Evolutionary conservation across 2,113 vertebrate species (phyloP), one percentile per base, ranked within the genome.

Genomic region (Malurus elegans): DNA sequence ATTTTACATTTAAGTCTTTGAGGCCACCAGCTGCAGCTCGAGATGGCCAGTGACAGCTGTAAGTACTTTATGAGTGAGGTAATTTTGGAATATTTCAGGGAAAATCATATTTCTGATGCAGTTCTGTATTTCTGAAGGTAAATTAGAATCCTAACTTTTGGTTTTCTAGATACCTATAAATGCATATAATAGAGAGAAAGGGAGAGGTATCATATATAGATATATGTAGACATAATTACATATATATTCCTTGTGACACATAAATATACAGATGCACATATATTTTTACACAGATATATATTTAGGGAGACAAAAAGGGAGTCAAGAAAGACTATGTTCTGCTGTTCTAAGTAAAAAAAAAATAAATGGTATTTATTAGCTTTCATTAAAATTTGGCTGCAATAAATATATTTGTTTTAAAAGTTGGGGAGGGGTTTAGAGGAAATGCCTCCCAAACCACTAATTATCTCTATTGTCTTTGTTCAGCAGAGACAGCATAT

Each of bases 1-100:
- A 94, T 94, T 95, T 78, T 79, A 69, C 4, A 56, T 58, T 75
- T 91, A 84, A 67, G 65, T 62, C 20, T 71, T 91, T 93, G 80
- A 91, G 75, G 84, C 95, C 72, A 93, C 40, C 14, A 64, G 54
- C 56, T 50, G 19, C 16, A 72, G 40, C 34, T 38, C 74, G 69
- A 84, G 40, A 67, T 72, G 79, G 12, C 16, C 40, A 56, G 38
- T 57, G 61, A 79, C 1, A 5, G 8, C 56, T 82, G 4, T 51
- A 92, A 75, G 25, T 54, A 50, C 50, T 88, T 92, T 70, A 71
- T 1, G 20, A 57, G 9, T 38, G 29, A 75, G 50, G 21, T 88
- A 75, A 89, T 92, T 95, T 85, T 71, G 84, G 86, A 89, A 28
- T 74, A 64, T 78, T 80, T 91, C 7, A 32, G 15, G 56, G 9